Evolutionary conservation across 1,140 invertebrate species (phyloP), one percentile per base, ranked within the genome.

Genomic region (Coptotermes formosanus): DNA sequence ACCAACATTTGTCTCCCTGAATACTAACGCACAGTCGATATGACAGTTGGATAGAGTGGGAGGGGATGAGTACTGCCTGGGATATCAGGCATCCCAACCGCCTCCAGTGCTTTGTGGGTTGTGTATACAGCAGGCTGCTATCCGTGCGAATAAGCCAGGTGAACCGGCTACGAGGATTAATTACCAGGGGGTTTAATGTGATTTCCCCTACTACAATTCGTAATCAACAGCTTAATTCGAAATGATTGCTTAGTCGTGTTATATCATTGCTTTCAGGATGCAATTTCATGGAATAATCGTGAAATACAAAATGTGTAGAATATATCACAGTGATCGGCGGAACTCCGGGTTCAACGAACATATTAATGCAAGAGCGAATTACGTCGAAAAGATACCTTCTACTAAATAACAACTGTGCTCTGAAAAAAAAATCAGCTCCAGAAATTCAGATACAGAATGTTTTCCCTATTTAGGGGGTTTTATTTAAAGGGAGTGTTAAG

Each of bases 81-180:
- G 64, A 75, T n/a, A 30, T 30, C n/a, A 75, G 64, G 64, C n/a
- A 75, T 75, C 64, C 64, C 64, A 75, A 75, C 64, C n/a, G 64
- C 64, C 64, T 75, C 64, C 64, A 16, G 64, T 75, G 64, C n/a
- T 75, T 6, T 75, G 64, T 75, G 64, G 64, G 64, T 75, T 75
- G 64, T 30, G 19, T 55, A 55, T 55, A 16, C 52, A 55, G 52
- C 52, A 55, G 52, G 52, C 52, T 55, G 52, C 52, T 19, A 55
- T 55, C 52, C 19, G 52, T 55, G 52, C 19, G 52, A 55, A 55
- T 55, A 55, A 75, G 64, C 64, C 64, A 75, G 64, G 64, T 75
- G 64, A 75, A 75, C 64, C 64, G n/a, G 64, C 25, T 30, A n/a
- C 8, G 64, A 75, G 64, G 64, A 75, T 75, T 75, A 75, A 75